phyloP scores from a whole-genome alignment of 2,113 vertebrate species.

The Larimichthys crocea region DNA sequence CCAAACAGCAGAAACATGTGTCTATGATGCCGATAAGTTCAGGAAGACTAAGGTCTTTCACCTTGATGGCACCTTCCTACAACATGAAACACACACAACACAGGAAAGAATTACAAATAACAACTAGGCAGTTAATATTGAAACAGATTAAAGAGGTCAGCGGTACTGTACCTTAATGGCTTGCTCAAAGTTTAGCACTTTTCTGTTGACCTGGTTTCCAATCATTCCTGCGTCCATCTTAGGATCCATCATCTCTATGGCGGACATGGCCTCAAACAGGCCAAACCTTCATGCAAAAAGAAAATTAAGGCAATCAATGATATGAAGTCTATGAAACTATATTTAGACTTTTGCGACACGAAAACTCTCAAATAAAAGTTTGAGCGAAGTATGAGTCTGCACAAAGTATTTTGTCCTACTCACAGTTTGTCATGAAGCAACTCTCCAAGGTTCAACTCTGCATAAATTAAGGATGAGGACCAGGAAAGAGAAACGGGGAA shows the following conservation, averaged over 20 bases:
- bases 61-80: slow-evolving; percentile 95
- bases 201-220: slow-evolving; percentile 98
- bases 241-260: slow-evolving; percentile 99
- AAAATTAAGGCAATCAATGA: not conserved
- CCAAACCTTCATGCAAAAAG: slow-evolving; percentile 85
- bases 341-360: not conserved
- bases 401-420: slow-evolving; percentile 79
- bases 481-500: not conserved
- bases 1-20: slow-evolving; percentile 98
- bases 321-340: not conserved
- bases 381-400: not conserved
- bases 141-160: not conserved
- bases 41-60: slow-evolving; percentile 94
- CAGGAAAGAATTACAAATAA: not conserved
- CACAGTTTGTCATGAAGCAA: slow-evolving; percentile 99
- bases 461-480: slow-evolving; percentile 61
- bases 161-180: slow-evolving; percentile 91
- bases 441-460: slow-evolving; percentile 97
- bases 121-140: not conserved
- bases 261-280: slow-evolving; percentile 99
- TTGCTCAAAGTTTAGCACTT: slow-evolving; percentile 98
- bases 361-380: not conserved
- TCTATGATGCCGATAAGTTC: slow-evolving; percentile 98
- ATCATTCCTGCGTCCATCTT: slow-evolving; percentile 99
- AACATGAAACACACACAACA: not conserved